Conservation (phyloP, 1,140 invertebrate species). For the Zophobas atratus region DNA sequence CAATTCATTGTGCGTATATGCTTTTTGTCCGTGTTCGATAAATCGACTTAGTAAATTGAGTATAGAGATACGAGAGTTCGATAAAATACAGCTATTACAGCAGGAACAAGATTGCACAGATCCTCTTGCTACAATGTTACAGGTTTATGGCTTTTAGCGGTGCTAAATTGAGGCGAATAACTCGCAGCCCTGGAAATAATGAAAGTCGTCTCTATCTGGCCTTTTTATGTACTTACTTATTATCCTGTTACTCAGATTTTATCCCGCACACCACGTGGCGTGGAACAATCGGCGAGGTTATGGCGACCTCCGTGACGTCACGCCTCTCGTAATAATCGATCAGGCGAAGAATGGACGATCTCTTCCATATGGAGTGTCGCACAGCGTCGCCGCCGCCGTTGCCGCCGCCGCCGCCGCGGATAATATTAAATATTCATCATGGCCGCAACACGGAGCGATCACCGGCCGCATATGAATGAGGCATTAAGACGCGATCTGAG, state of each 20-base stretch:
- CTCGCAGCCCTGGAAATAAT: slow-evolving; percentile 49
- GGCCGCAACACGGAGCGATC: slow-evolving; percentile 58
- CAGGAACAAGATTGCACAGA: slow-evolving; percentile 50
- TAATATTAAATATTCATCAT: slow-evolving; percentile 62
- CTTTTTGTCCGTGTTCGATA: slow-evolving; percentile 42
- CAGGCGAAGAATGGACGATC: slow-evolving; percentile 21
- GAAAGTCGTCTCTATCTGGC: slow-evolving; percentile 42
- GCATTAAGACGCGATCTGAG: slow-evolving; percentile 57
- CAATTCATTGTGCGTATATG: slow-evolving; percentile 43
- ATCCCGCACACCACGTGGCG: neutral
- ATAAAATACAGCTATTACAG: slow-evolving; percentile 53
- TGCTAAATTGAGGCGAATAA: slow-evolving; percentile 52
- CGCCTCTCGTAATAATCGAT: slow-evolving; percentile 38
- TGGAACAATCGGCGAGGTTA: no score
- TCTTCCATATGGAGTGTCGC: slow-evolving; percentile 18
- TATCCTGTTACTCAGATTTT: slow-evolving; percentile 42
- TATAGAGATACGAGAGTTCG: slow-evolving; percentile 50
- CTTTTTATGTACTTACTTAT: slow-evolving; percentile 50
- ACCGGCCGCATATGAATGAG: slow-evolving; percentile 61
- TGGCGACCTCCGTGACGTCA: no score
- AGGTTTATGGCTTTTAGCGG: slow-evolving; percentile 51
- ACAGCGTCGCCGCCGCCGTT: slow-evolving; percentile 19
- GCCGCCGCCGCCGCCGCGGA: slow-evolving; percentile 48
- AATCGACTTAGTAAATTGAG: slow-evolving; percentile 47
- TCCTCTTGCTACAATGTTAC: slow-evolving; percentile 50